A percentile compares a stretch with the other conserved stretches of the same genome.
phyloP scores from a whole-genome alignment of 2,888 invertebrate genomes.

The Tetragonula carbonaria region DNA sequence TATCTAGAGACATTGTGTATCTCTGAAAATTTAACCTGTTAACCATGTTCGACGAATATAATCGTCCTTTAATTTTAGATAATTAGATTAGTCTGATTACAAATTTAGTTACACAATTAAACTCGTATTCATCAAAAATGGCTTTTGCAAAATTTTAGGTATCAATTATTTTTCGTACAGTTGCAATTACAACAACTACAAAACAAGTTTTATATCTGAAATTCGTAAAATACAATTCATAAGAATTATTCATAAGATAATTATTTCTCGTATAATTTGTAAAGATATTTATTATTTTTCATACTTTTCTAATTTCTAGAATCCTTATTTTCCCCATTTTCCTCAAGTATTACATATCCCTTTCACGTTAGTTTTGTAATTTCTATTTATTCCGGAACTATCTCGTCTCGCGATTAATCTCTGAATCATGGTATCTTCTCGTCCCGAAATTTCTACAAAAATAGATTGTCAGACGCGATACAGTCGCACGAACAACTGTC shows the following conservation, averaged over 20 bases:
- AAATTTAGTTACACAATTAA: no score
- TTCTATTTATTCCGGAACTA: no score
- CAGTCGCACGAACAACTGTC: slow-evolving; percentile 6
- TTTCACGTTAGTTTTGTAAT: no score
- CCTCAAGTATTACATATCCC: not conserved
- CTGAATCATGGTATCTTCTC: not conserved
- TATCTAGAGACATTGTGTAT: not conserved
- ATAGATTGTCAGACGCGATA: slow-evolving; percentile 9
- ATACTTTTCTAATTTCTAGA: not conserved
- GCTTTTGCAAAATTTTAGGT: not conserved
- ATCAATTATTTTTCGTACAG: not conserved
- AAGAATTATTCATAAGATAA: no score
- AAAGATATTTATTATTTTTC: not conserved
- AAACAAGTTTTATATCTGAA: no score
- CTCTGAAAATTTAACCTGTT: no score
- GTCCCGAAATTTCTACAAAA: not conserved
- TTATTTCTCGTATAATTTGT: no score
- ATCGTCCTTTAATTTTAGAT: no score
- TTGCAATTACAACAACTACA: no score
- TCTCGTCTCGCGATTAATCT: not conserved
- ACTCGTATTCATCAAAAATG: not conserved
- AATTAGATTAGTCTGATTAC: no score
- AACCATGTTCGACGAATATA: no score
- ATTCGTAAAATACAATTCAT: no score
- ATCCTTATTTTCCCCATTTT: not conserved